Percentiles rank a stretch among this genome's conserved stretches.
Evolutionary conservation across 2,888 invertebrate genomes (phyloP).

Genomic region (Melanotus villosus): DNA sequence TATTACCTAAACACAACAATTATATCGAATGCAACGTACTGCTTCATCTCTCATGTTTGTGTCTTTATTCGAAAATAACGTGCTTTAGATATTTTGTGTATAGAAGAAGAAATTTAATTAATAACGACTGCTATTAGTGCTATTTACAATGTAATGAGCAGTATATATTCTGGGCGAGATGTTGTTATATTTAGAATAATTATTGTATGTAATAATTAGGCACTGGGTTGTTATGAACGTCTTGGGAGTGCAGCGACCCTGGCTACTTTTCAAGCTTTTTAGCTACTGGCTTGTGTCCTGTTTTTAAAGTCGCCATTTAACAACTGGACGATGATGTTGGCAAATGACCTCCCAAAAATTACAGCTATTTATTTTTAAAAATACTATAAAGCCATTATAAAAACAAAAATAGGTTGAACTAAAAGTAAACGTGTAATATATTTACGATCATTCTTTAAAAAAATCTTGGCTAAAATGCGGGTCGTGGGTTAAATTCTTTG

Average conservation of each 20-base stretch:
- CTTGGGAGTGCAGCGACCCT: conserved; percentile 42
- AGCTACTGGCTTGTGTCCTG: conserved; percentile 8
- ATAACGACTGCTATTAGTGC: conserved; percentile 4
- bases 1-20: no score
- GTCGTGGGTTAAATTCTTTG: conserved; percentile 10
- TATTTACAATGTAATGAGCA: conserved; percentile 31
- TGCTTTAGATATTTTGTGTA: no score
- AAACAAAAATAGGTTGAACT: not conserved
- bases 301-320: not conserved
- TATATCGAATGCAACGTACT: no score
- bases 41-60: no score
- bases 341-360: not conserved
- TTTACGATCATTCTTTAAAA: not conserved
- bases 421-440: not conserved
- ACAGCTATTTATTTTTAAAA: not conserved
- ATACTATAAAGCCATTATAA: not conserved
- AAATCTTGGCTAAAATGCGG: conserved; percentile 10
- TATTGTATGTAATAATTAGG: conserved; percentile 44
- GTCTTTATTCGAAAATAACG: no score
- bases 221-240: conserved; percentile 33
- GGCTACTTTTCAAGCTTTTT: not conserved
- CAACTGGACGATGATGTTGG: not conserved
- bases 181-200: conserved; percentile 42
- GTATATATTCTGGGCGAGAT: not conserved
- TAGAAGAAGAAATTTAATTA: conserved; percentile 29